Base-by-base conservation (phyloP, 2,888 invertebrate genomes). In the Thera britannica region DNA sequence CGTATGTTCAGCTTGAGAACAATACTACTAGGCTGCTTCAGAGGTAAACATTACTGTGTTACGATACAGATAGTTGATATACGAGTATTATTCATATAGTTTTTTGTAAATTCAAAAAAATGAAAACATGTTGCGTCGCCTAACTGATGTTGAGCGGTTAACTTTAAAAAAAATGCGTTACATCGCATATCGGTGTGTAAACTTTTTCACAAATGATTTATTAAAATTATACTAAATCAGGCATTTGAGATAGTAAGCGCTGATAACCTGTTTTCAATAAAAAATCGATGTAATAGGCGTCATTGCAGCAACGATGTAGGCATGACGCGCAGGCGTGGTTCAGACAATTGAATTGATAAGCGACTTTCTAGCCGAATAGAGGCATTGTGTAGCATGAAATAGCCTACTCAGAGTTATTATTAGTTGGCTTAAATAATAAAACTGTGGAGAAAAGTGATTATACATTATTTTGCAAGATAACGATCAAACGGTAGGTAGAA, bases 331-430 rank as follows among this genome's bases (percentile, higher is more conserved):
- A 79, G 89, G 89, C 90, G 88, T 82, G 83, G 85, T 81, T 60
- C 79, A 84, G 82, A 90, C 92, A 90, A 91, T 91, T 89, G 91
- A 90, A 90, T 90, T 87, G 90, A 91, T 90, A 91, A 89, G 86
- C 81, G 81, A 87, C 90, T 91, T 91, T 92, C 90, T 90, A 89
- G 80, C 79, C 77, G 77, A 78, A 80, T 76, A 71, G 75, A 71
- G 70, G 70, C 74, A 65, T 71, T 72, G 73, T 71, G 60, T 67
- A 55, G 46, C 62, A 61, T 62, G 57, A 66, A 68, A 71, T 62
- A 62, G 64, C 63, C 65, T 55, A 62, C 63, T 65, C 55, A 58
- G 34, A 58, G 51, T 56, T 70, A 65, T 67, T 70, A 67, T 65
- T 62, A 62, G 63, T 62, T 62, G 41, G 58, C 7, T 11, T 64